Conservation (phyloP, 2,113 vertebrate species). For the Etheostoma cragini region DNA sequence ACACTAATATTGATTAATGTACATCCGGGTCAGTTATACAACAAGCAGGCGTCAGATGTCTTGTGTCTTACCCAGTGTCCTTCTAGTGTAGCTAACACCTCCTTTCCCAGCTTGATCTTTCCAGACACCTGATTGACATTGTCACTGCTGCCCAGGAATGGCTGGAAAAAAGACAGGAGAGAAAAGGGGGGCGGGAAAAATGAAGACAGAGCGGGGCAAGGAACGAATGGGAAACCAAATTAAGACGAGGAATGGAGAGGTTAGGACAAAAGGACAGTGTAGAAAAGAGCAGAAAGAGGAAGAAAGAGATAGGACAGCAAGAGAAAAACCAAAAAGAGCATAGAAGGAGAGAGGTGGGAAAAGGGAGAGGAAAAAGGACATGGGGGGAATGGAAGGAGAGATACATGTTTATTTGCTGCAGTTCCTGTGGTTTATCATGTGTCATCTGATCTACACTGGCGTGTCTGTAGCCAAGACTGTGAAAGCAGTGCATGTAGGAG, state of each 20-base stretch:
- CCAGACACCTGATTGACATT: conserved; percentile 95
- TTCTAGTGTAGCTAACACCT: conserved; percentile 95
- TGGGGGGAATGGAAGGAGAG: background rate
- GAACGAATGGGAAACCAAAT: background rate
- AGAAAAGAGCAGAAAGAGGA: background rate
- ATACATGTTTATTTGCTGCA: conserved; percentile 29
- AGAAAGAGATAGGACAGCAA: background rate
- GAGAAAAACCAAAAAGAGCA: background rate
- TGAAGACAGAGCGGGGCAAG: background rate
- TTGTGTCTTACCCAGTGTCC: conserved; percentile 93
- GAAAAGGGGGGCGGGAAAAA: background rate
- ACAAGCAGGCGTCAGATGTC: background rate
- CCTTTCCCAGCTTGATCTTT: conserved; percentile 97
- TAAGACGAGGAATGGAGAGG: background rate
- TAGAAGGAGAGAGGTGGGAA: background rate
- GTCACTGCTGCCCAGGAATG: conserved; percentile 96
- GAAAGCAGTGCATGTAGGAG: no score
- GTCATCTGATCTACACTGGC: background rate
- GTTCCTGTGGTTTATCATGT: background rate
- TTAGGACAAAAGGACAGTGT: background rate
- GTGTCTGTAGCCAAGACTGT: background rate
- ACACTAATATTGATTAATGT: no score
- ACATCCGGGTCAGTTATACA: background rate
- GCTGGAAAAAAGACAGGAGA: conserved; percentile 83
- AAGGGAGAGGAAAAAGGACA: background rate